Evolutionary conservation across 2,888 invertebrate genomes (phyloP).

Genomic region (Polydrusus cervinus): DNA sequence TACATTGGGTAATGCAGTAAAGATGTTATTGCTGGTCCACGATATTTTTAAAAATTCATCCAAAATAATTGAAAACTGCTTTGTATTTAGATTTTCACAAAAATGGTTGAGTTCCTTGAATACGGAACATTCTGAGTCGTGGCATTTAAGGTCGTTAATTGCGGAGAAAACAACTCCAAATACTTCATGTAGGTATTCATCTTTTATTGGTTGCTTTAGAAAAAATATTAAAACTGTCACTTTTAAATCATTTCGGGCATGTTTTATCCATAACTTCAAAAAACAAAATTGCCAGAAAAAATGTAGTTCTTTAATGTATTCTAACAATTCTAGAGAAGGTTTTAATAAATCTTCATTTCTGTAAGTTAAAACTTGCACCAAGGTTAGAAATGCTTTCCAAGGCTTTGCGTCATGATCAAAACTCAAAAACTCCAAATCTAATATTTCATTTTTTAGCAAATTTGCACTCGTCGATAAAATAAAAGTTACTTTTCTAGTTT

Average conservation of each 20-base stretch:
- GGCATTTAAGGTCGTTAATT: background rate
- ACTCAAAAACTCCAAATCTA: background rate
- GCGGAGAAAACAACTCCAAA: background rate
- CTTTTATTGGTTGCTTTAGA: background rate
- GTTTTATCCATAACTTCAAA: background rate
- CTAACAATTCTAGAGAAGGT: background rate
- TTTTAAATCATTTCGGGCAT: background rate
- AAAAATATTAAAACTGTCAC: background rate
- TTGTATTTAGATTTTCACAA: background rate
- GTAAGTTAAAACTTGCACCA: background rate
- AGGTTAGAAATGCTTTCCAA: background rate
- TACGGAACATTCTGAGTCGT: background rate
- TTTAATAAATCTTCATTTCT: background rate
- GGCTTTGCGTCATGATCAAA: background rate
- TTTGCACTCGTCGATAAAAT: background rate
- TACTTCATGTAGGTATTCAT: background rate
- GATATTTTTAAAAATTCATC: background rate
- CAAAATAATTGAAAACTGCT: background rate
- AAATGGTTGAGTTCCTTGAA: background rate
- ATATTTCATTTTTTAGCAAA: background rate
- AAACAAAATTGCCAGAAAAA: slow-evolving; percentile 5
- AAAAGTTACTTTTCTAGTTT: background rate
- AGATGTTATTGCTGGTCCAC: background rate
- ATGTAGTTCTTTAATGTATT: background rate
- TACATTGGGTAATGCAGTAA: background rate